Base-by-base conservation (phyloP, 2,888 invertebrate genomes). In the Linnaemya vulpina region DNA sequence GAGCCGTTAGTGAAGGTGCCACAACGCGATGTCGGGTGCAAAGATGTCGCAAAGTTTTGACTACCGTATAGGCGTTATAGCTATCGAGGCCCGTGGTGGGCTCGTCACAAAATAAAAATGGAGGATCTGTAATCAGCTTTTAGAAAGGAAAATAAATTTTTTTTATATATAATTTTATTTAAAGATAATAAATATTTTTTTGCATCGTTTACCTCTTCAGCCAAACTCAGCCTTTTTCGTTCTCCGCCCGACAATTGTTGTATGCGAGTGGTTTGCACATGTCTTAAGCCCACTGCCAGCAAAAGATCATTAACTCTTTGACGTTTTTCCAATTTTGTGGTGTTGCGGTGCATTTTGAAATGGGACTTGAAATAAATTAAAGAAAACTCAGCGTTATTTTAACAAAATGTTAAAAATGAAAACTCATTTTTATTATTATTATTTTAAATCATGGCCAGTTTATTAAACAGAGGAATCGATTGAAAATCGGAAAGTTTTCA, bases 11-110 rank as follows among this genome's bases (percentile, higher is more conserved):
- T 0, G 89, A 90, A 20, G 88, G 88, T 60, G 89, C 90, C 0
- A 86, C 84, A 25, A 89, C 87, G 11, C 89, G 89, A 92, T 11
- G 96, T 94, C 89, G 86, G 0, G 91, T 91, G 76, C 91, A 92
- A 43, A 96, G 93, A 87, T 94, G 94, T 53, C 94, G 93, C 40
- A 97, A 92, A 0, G 95, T 95, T 86, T 95, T 94, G 11, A 97
- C 95, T 0, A 98, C 96, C 17, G 95, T 94, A 86, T 95, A 95
- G 0, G 98, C 98, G 90, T 96, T 97, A 92, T 95, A 98, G 88
- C 97, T 97, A 92, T 98, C 98, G 73, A 98, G 92, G 0, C 98
- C 98, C 0, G 97, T 97, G 0, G 98, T 98, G 0, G 98, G 98
- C 90, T 98, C 98, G 90, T 98, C 98, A 91, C 98, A 98, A 93